Base-by-base conservation (phyloP, 92 coral and sea anemone species). In the Siderastrea radians region DNA sequence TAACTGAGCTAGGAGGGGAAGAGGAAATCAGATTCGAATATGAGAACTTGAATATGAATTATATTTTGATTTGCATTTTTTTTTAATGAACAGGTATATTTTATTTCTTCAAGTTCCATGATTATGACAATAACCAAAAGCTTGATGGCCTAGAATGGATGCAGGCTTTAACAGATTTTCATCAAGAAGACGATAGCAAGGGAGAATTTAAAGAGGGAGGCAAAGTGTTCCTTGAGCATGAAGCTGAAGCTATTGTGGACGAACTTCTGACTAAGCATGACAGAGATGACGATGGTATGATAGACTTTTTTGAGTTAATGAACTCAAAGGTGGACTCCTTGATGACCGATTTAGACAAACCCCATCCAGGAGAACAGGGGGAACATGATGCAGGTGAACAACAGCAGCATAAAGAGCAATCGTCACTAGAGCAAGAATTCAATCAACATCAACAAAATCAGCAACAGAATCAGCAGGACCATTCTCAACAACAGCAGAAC, bases 71-170 rank as follows among this genome's bases (percentile, higher is more conserved):
- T 0, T 68, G 14, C 50, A 8, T 57, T 68, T 17, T 49, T 67
- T 17, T 84, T 38, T 46, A 79, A 44, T 49, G 13, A 46, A 11
- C 76, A 98, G 98, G 98, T 63, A 94, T 98, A 53, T 98, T 98
- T 75, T 98, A 94, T 80, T 98, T 96, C 87, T 98, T 98, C 92
- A 92, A 94, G 82, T 93, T 98, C 3, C 99, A 98, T 84, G 99
- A 98, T 76, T 98, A 84, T 48, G 99, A 98, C 88, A 92, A 94
- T 75, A 98, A 98, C 81, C 88, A 90, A 67, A 96, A 98, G 80
- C 91, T 98, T 26, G 99, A 98, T 89, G 99, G 99, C 55, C 74
- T 98, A 48, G 99, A 98, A 75, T 88, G 94, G 87, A 70, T 94
- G 88, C 82, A 76, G 19, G 98, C 99, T 7, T 55, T 98, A 65